Conservation (phyloP, 2,888 invertebrate species). For the Chesias legatella region DNA sequence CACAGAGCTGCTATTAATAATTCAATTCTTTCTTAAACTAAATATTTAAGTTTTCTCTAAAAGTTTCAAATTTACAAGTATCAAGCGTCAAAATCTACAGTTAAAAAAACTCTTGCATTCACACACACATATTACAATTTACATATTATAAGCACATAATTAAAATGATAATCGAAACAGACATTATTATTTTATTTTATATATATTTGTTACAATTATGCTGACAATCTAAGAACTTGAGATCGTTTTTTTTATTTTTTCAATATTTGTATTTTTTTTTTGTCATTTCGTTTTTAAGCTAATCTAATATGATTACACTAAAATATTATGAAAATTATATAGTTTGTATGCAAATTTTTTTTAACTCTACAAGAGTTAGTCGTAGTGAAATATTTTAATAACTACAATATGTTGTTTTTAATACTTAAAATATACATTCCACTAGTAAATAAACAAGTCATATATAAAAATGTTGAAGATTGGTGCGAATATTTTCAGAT, state of each 20-base stretch:
- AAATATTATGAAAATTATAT: conserved; percentile 12
- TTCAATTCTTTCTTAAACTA: background rate
- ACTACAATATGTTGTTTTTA: conserved; percentile 16
- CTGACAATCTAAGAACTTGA: conserved; percentile 36
- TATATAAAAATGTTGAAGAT: conserved; percentile 7
- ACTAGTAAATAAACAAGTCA: conserved; percentile 29
- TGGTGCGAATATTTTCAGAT: too few species aligned
- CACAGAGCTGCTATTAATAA: conserved; percentile 4
- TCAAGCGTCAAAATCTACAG: too few species aligned
- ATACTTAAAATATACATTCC: conserved; percentile 24
- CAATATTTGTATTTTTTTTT: conserved; percentile 56
- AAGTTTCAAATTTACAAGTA: too few species aligned
- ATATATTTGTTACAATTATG: conserved; percentile 1
- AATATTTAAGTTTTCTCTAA: too few species aligned
- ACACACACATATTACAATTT: conserved; percentile 8
- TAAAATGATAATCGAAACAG: background rate
- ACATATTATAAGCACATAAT: background rate
- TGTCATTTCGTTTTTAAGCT: conserved; percentile 52
- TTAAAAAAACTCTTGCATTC: too few species aligned
- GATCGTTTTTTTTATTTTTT: conserved; percentile 69
- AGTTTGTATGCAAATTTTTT: conserved; percentile 30
- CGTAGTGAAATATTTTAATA: conserved; percentile 26
- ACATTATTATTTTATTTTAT: background rate
- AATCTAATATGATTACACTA: conserved; percentile 34
- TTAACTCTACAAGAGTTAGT: conserved; percentile 24